phyloP scores from a whole-genome alignment of 2,113 vertebrate genomes.

The Nematolebias whitei region DNA sequence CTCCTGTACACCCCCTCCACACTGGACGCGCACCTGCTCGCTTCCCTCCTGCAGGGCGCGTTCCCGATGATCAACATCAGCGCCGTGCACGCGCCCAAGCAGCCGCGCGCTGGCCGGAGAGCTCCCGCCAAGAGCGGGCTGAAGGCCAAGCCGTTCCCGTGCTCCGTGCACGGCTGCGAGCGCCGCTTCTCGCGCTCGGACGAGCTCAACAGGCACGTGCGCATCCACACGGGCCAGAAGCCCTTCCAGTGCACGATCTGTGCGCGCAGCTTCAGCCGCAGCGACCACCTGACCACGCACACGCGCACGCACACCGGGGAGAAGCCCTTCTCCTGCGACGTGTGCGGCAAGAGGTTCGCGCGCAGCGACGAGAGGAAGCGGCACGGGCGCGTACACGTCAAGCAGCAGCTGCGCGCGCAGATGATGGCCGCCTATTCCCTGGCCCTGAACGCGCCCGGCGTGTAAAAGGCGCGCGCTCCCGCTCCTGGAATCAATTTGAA shows the following conservation, averaged over 20 bases:
- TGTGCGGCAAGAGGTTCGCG: conserved; percentile 92
- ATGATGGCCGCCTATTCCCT: conserved; percentile 75
- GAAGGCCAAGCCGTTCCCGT: conserved; percentile 90
- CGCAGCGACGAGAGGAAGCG: conserved; percentile 92
- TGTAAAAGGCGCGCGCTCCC: conserved; percentile 23
- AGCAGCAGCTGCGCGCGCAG: conserved; percentile 82
- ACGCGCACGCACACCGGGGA: conserved; percentile 95
- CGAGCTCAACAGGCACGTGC: conserved; percentile 92
- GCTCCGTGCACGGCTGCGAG: conserved; percentile 87
- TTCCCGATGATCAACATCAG: conserved; percentile 62
- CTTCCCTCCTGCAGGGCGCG: conserved; percentile 70
- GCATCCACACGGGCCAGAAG: conserved; percentile 97
- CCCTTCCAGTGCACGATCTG: conserved; percentile 96
- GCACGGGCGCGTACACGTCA: conserved; percentile 93
- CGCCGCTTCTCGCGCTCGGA: conserved; percentile 93
- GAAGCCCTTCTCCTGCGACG: conserved; percentile 96
- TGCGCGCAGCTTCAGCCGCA: conserved; percentile 94
- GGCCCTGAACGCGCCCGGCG: conserved; percentile 65
- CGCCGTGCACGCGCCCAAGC: conserved; percentile 48
- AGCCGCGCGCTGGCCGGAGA: conserved; percentile 36
- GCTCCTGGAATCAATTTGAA: neutral
- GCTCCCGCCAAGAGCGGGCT: conserved; percentile 33
- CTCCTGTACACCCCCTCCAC: conserved; percentile 43
- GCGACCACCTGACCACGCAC: conserved; percentile 97
- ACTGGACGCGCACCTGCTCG: conserved; percentile 67